Conservation (phyloP, 2,888 invertebrate genomes). For the Yponomeuta evonymella region DNA sequence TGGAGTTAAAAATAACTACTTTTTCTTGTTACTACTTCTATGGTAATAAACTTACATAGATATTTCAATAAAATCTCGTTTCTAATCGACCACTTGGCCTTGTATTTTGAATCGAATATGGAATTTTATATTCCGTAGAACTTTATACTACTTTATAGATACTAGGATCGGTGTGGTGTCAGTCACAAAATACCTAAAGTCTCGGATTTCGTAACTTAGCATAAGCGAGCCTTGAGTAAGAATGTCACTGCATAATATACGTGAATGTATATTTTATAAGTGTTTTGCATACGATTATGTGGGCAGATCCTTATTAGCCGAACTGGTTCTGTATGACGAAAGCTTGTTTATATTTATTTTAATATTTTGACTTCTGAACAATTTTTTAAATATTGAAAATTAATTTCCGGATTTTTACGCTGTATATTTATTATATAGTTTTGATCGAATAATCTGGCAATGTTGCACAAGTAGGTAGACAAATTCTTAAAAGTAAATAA, state of each 20-base stretch:
- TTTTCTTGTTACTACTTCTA: too few species aligned
- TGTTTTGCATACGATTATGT: slow-evolving; percentile 16
- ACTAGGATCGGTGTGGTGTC: neutral
- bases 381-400: neutral
- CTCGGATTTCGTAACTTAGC: slow-evolving; percentile 6
- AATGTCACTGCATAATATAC: slow-evolving; percentile 2
- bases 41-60: too few species aligned
- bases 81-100: too few species aligned
- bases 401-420: too few species aligned
- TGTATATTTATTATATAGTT: neutral
- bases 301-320: slow-evolving; percentile 11
- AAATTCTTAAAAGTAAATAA: neutral
- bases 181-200: neutral
- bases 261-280: slow-evolving; percentile 9
- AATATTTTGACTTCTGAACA: neutral
- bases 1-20: neutral
- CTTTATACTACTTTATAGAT: neutral
- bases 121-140: too few species aligned
- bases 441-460: neutral
- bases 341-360: neutral
- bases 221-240: slow-evolving; percentile 6
- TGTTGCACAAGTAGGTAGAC: neutral
- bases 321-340: slow-evolving; percentile 6
- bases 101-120: too few species aligned
- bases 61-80: too few species aligned